These are phyloP conservation scores for Amblyjoppa fuscipennis DNA, from an alignment of 2,888 invertebrate species.

Conservation along the genomic window DNA sequence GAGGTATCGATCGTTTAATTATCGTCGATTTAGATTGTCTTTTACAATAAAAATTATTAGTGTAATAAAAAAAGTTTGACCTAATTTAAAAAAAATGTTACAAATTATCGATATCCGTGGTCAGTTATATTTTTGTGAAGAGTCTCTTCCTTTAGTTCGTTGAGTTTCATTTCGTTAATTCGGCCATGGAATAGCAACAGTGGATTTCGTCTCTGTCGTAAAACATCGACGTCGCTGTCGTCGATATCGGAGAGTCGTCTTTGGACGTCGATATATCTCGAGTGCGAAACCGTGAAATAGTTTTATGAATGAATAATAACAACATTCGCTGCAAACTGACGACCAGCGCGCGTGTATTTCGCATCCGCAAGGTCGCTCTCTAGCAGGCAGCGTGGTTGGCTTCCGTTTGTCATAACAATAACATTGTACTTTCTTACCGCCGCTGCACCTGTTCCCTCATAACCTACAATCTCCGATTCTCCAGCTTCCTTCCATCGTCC, in stretches of 20 bases:
- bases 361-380: not conserved
- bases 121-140: not conserved
- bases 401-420: constrained; percentile 42
- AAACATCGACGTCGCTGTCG: not conserved
- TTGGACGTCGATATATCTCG: not conserved
- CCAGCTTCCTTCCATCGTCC: not conserved
- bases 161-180: not conserved
- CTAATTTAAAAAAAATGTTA: not conserved
- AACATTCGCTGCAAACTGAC: not conserved
- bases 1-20: not conserved
- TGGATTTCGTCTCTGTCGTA: not conserved
- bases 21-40: not conserved
- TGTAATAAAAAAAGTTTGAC: not conserved
- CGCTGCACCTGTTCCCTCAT: constrained; percentile 6
- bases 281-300: not conserved
- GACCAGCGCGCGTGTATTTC: not conserved
- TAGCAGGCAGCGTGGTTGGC: not conserved
- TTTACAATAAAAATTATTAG: no score
- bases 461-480: constrained; percentile 4
- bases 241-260: not conserved
- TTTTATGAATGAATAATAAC: not conserved
- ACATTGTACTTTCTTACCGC: constrained; percentile 20
- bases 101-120: not conserved
- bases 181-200: not conserved
- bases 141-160: not conserved